Conservation (phyloP, 2,888 invertebrate genomes). For the Dolomedes plantarius region DNA sequence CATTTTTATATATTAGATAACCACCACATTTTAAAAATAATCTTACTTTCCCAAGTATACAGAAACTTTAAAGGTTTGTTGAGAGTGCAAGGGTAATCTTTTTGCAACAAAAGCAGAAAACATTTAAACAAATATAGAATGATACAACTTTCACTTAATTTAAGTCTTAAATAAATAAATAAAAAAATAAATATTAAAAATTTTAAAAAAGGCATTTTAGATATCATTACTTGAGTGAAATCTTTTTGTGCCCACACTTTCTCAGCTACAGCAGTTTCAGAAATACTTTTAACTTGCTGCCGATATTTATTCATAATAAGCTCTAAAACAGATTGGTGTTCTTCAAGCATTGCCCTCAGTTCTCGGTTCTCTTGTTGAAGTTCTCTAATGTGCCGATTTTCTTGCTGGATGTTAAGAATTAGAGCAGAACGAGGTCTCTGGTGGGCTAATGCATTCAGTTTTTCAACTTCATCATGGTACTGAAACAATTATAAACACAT, state of each 20-base stretch:
- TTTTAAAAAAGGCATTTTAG: too few relatives aligned
- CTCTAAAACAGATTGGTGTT: slow-evolving; percentile 94
- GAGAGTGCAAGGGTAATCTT: too few relatives aligned
- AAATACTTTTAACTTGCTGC: slow-evolving; percentile 66
- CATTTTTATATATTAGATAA: too few relatives aligned
- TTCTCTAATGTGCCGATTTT: slow-evolving; percentile 91
- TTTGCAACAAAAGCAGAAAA: too few relatives aligned
- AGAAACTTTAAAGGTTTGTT: too few relatives aligned
- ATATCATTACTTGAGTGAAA: too few relatives aligned
- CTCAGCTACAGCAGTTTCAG: slow-evolving; percentile 53
- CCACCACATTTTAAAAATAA: too few relatives aligned
- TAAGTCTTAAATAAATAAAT: too few relatives aligned
- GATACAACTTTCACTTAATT: too few relatives aligned
- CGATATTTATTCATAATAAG: slow-evolving; percentile 96
- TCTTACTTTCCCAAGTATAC: too few relatives aligned
- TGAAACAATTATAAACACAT: slow-evolving; percentile 77
- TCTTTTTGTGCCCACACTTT: slow-evolving; percentile 60
- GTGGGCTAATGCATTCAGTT: slow-evolving; percentile 91
- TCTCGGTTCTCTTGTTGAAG: slow-evolving; percentile 95
- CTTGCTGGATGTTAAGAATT: slow-evolving; percentile 92
- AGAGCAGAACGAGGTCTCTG: slow-evolving; percentile 93
- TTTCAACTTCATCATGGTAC: slow-evolving; percentile 95
- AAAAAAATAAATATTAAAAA: too few relatives aligned
- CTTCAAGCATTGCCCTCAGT: slow-evolving; percentile 90
- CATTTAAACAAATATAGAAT: too few relatives aligned